phyloP scores from a whole-genome alignment of 1,140 invertebrate species.

The Drosophila rufa region DNA sequence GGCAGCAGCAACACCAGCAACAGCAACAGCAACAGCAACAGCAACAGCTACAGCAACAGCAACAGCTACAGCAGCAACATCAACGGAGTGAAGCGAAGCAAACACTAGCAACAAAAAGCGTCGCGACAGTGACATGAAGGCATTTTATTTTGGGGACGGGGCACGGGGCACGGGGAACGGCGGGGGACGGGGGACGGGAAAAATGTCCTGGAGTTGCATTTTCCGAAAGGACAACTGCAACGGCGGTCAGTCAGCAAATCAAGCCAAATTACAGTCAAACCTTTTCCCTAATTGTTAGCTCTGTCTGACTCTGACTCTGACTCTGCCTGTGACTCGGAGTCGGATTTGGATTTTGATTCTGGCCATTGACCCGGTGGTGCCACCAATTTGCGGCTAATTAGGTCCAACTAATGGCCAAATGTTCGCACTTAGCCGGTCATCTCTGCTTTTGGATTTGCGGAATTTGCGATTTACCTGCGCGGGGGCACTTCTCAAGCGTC shows the following conservation, averaged over 20 bases:
- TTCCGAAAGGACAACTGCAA: slow-evolving; percentile 21
- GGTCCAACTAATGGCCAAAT: slow-evolving; percentile 49
- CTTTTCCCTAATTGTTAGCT: slow-evolving; percentile 68
- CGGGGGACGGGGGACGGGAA: not conserved
- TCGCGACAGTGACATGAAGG: slow-evolving; percentile 60
- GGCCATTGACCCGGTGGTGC: slow-evolving; percentile 47
- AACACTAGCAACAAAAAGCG: slow-evolving; percentile 62
- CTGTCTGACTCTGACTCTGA: slow-evolving; percentile 5
- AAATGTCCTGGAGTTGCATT: slow-evolving; percentile 42
- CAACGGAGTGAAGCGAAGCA: slow-evolving; percentile 46
- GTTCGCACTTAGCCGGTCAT: slow-evolving; percentile 18
- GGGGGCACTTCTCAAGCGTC: slow-evolving; percentile 1
- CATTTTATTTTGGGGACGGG: slow-evolving; percentile 35
- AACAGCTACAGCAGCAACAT: slow-evolving; percentile 37
- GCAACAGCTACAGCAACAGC: slow-evolving; percentile 22
- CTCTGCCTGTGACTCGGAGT: not conserved
- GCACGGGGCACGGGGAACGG: too few relatives aligned
- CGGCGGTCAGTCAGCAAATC: slow-evolving; percentile 66
- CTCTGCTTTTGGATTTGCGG: slow-evolving; percentile 6
- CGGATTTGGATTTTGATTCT: not conserved
- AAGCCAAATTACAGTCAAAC: slow-evolving; percentile 71
- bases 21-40: slow-evolving; percentile 33
- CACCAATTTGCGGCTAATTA: slow-evolving; percentile 56
- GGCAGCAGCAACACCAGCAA: slow-evolving; percentile 52
- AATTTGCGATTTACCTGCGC: not conserved